A percentile compares a stretch with the other conserved stretches of the same genome.
Evolutionary conservation across 2,888 invertebrate species (phyloP).

Genomic region (Xestia xanthographa): DNA sequence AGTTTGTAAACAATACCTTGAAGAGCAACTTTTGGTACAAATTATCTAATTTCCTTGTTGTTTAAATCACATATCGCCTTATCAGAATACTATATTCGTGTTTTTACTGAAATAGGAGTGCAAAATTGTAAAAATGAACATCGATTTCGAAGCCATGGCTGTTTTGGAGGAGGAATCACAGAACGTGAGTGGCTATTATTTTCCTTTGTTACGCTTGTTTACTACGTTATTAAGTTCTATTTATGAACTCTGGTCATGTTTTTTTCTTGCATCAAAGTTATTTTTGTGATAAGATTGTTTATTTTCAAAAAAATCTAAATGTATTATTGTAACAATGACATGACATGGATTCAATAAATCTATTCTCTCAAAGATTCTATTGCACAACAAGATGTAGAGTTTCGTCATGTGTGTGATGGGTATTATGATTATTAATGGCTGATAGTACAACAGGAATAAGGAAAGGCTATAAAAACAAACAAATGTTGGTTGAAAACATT

Average conservation of each 20-base stretch:
- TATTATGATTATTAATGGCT: slow-evolving; percentile 24
- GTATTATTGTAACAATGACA: slow-evolving; percentile 66
- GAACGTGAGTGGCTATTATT: slow-evolving; percentile 86
- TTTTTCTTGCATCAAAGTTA: slow-evolving; percentile 22
- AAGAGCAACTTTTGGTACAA: slow-evolving; percentile 84
- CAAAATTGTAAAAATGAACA: slow-evolving; percentile 81
- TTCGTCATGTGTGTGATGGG: slow-evolving; percentile 71
- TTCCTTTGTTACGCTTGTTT: slow-evolving; percentile 76
- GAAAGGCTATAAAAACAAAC: slow-evolving; percentile 29
- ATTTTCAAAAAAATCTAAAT: slow-evolving; percentile 6
- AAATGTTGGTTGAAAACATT: slow-evolving; percentile 33
- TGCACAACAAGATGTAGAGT: slow-evolving; percentile 81
- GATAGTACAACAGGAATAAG: background rate
- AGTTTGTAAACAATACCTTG: slow-evolving; percentile 94
- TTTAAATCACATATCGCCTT: slow-evolving; percentile 77
- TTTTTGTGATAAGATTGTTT: slow-evolving; percentile 3
- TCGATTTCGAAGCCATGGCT: slow-evolving; percentile 92
- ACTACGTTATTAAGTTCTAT: slow-evolving; percentile 62
- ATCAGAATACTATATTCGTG: slow-evolving; percentile 59
- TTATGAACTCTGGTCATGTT: slow-evolving; percentile 43
- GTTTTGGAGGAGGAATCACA: slow-evolving; percentile 91
- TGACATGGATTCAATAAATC: slow-evolving; percentile 53
- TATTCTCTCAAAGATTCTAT: slow-evolving; percentile 69
- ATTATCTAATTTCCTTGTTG: slow-evolving; percentile 89
- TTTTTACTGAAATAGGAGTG: slow-evolving; percentile 45